These are phyloP conservation scores for Epinephelus lanceolatus DNA, from an alignment of 2,113 vertebrate genomes.

Conservation along the genomic window DNA sequence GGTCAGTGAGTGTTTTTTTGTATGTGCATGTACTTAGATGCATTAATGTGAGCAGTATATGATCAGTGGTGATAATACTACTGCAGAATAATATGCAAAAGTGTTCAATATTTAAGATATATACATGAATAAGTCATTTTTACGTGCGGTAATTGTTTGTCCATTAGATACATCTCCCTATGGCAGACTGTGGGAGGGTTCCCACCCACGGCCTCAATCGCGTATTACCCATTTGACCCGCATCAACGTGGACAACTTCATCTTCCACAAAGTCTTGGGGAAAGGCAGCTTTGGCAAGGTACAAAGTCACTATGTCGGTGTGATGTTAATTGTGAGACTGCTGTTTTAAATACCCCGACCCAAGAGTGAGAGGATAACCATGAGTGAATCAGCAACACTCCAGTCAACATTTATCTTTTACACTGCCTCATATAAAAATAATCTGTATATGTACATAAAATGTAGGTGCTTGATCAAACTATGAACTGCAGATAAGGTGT, in stretches of 20 bases:
- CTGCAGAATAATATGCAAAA: not conserved
- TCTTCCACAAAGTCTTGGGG: conserved; percentile 95
- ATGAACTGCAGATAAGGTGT: not conserved
- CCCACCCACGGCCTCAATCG: conserved; percentile 67
- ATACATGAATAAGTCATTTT: not conserved
- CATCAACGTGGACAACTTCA: conserved; percentile 90
- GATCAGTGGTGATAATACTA: not conserved
- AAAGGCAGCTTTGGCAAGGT: conserved; percentile 99
- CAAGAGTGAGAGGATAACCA: not conserved
- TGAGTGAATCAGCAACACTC: not conserved
- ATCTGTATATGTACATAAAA: not conserved
- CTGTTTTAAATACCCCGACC: not conserved
- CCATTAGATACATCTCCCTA: conserved; percentile 83
- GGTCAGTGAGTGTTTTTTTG: conserved; percentile 58
- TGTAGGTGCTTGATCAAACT: not conserved
- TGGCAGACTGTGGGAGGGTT: conserved; percentile 90
- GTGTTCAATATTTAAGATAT: not conserved
- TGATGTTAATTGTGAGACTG: not conserved
- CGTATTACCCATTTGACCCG: conserved; percentile 80
- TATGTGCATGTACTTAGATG: not conserved
- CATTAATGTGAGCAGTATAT: not conserved
- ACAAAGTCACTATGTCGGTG: not conserved
- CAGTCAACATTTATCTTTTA: not conserved
- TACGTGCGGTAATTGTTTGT: conserved; percentile 20
- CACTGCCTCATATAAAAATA: not conserved